Percentiles rank a stretch among this genome's conserved stretches.
Evolutionary conservation across 2,888 invertebrate genomes (phyloP).

Genomic region (Epirrhoe alternata): DNA sequence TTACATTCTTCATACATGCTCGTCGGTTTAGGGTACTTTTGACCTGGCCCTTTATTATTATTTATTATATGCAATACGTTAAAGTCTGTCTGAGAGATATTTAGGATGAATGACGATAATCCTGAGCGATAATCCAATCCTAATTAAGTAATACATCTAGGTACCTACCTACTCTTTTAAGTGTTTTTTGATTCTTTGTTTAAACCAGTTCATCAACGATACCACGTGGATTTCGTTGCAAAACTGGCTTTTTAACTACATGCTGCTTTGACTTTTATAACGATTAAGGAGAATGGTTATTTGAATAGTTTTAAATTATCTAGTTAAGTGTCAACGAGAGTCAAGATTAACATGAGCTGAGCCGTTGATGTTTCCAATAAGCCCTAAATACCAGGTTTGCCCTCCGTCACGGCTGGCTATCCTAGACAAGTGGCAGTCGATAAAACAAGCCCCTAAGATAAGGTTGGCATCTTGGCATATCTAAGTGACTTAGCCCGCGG

Average conservation of each 20-base stretch:
- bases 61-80: too few relatives aligned
- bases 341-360: not conserved
- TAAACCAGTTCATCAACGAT: not conserved
- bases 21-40: too few relatives aligned
- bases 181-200: not conserved
- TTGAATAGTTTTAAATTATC: not conserved
- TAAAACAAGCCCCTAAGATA: slow-evolving; percentile 4
- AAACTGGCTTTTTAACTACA: not conserved
- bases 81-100: too few relatives aligned
- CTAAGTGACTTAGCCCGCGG: slow-evolving; percentile 12
- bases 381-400: slow-evolving; percentile 1
- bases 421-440: slow-evolving; percentile 5
- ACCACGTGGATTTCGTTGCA: not conserved
- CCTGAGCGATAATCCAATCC: too few relatives aligned
- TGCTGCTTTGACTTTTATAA: not conserved
- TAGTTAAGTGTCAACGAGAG: not conserved
- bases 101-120: too few relatives aligned
- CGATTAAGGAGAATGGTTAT: too few relatives aligned
- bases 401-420: slow-evolving; percentile 11
- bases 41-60: too few relatives aligned
- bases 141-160: too few relatives aligned
- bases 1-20: too few relatives aligned
- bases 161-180: too few relatives aligned
- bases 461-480: slow-evolving; percentile 9
- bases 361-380: not conserved